Evolutionary conservation across 2,113 vertebrate genomes (phyloP), one percentile per base, ranked within the genome.

Genomic region (Myxocyprinus asiaticus): DNA sequence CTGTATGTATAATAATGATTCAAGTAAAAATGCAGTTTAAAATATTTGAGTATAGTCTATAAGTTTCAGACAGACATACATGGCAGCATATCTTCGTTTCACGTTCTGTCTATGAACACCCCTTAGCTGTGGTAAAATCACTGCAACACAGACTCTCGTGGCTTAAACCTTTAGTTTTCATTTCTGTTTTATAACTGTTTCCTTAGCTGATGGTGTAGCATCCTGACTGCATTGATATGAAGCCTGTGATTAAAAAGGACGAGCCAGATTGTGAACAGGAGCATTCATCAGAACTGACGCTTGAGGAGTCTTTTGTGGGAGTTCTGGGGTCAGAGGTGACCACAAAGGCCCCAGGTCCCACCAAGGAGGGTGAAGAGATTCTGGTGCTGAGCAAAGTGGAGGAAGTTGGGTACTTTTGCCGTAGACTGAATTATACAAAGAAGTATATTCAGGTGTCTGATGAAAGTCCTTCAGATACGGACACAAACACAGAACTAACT

Each of bases 311-410:
- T 43, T 11, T 44, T 9, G 7, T 4, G 4, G 43, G 59, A 53
- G 15, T 11, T 62, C 33, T 7, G 8, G 43, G 42, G 6, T 11
- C 44, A 0, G 2, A 17, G 43, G 2, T 15, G 0, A 4, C 22
- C 11, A 11, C 10, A 12, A 50, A 9, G 8, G 10, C 14, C 42
- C 5, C 12, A 22, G 4, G 15, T 50, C 53, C 12, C 2, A 11
- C 51, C 47, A 80, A 17, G 7, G 6, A 44, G 4, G 14, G 2
- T 4, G 15, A 4, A 9, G 62, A 80, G n/a, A 53, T 56, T 5
- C 10, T 77, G 4, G 42, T 77, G 17, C 42, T 78, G 22, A 72
- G 51, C 11, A 47, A 72, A 7, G 7, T 59, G 4, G 59, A 68
- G 5, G 62, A 58, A 33, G 43, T 12, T 44, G 17, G 15, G 11